phyloP scores from a whole-genome alignment of 1,140 invertebrate species.

The Mamestra configurata region DNA sequence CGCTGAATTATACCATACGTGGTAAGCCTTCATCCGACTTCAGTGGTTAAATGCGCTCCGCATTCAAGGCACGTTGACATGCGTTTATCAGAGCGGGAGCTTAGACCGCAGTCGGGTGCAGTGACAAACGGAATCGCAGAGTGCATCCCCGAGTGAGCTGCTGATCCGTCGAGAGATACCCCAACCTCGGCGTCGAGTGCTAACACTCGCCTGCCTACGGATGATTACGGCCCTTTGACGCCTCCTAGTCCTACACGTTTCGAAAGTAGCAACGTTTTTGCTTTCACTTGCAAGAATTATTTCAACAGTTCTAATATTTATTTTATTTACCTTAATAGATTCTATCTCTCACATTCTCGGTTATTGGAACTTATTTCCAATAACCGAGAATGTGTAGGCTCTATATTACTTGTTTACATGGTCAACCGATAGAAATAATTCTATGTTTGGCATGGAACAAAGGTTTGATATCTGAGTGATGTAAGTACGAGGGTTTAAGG shows the following conservation, averaged over 20 bases:
- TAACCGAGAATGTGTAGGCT: background rate
- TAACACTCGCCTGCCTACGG: constrained; percentile 78
- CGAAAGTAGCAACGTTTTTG: constrained; percentile 69
- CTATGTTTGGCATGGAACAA: constrained; percentile 41
- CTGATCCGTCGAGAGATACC: constrained; percentile 86
- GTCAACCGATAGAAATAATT: background rate
- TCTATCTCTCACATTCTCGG: too few species aligned
- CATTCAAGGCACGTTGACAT: constrained; percentile 82
- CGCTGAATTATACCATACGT: constrained; percentile 6
- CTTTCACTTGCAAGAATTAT: constrained; percentile 46
- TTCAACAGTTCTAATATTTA: background rate
- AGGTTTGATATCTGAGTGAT: constrained; percentile 53
- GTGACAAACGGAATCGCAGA: constrained; percentile 86
- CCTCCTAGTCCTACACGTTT: constrained; percentile 69
- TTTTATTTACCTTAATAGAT: too few species aligned
- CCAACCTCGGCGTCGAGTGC: constrained; percentile 82
- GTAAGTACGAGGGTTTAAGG: constrained; percentile 58
- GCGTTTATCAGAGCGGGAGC: constrained; percentile 84
- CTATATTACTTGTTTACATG: constrained; percentile 2
- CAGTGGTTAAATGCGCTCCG: constrained; percentile 69
- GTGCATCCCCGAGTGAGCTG: constrained; percentile 83
- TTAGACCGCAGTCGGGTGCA: constrained; percentile 77
- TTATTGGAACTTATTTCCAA: too few species aligned
- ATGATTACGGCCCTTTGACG: constrained; percentile 85
- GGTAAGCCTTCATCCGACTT: constrained; percentile 36